A percentile compares a stretch with the other conserved stretches of the same genome.
Evolutionary conservation across 2,797 vertebrate genomes (phyloP).

Genomic region (Xiphophorus birchmanni): DNA sequence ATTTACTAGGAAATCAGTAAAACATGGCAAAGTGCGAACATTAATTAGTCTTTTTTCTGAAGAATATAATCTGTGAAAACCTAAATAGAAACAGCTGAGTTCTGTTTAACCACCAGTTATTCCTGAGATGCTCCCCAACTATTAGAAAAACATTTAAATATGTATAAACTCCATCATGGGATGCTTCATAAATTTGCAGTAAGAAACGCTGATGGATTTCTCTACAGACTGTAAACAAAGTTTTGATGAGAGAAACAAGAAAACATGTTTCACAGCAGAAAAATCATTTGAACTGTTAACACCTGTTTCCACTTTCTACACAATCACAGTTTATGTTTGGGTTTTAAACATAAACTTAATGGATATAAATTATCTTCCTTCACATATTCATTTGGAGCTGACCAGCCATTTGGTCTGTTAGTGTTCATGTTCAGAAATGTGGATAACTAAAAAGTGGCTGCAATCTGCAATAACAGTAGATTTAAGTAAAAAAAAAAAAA

Average conservation of each 20-base stretch:
- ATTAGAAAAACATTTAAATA: no score
- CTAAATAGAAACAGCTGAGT: background rate
- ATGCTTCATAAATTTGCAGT: background rate
- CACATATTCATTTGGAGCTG: background rate
- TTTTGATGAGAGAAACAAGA: background rate
- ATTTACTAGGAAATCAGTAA: background rate
- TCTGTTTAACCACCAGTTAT: background rate
- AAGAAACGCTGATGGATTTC: background rate
- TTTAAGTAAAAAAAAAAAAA: no score
- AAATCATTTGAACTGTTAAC: background rate
- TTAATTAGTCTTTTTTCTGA: background rate
- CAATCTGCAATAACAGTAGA: background rate
- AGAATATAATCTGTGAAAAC: background rate
- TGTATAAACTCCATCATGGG: background rate
- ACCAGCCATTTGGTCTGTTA: background rate
- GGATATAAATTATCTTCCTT: background rate
- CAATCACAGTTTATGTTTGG: background rate
- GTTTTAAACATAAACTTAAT: background rate
- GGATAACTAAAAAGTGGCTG: background rate
- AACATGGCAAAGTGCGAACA: background rate
- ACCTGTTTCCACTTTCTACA: background rate
- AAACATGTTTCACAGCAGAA: background rate
- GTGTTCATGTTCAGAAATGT: background rate
- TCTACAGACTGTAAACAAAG: background rate
- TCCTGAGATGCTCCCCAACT: no score